Percentiles rank a stretch among this genome's conserved stretches.
These are phyloP conservation scores for Dendroctonus ponderosae DNA, from an alignment of 1,140 invertebrate genomes.

Conservation along the genomic window DNA sequence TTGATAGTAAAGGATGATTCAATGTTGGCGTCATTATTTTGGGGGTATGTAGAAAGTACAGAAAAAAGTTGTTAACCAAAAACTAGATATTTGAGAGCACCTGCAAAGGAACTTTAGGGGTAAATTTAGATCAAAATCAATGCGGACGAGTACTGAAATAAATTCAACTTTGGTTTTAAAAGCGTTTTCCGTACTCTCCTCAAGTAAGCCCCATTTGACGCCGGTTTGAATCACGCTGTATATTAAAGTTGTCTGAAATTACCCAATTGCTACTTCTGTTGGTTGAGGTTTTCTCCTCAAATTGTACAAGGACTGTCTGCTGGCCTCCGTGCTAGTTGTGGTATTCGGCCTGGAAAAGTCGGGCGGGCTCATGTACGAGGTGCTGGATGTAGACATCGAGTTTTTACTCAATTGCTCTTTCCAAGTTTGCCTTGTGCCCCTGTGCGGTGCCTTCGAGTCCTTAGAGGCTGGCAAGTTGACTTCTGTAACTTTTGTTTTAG, in stretches of 20 bases:
- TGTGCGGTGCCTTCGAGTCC: background rate
- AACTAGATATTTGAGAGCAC: too few relatives aligned
- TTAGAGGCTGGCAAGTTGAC: slow-evolving; percentile 13
- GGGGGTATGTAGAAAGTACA: too few relatives aligned
- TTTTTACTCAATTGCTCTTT: slow-evolving; percentile 44
- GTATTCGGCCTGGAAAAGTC: slow-evolving; percentile 34
- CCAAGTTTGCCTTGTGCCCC: slow-evolving; percentile 34
- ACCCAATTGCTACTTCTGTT: slow-evolving; percentile 22
- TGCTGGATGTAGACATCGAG: slow-evolving; percentile 41
- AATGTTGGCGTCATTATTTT: too few relatives aligned
- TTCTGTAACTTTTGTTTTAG: slow-evolving; percentile 1
- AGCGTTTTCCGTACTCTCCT: too few relatives aligned
- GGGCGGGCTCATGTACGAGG: slow-evolving; percentile 48
- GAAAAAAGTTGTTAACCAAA: too few relatives aligned
- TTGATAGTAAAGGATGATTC: too few relatives aligned
- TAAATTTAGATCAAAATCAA: too few relatives aligned
- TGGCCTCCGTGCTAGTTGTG: slow-evolving; percentile 11
- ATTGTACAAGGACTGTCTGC: slow-evolving; percentile 31
- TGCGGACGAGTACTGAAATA: too few relatives aligned
- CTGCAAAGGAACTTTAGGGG: too few relatives aligned
- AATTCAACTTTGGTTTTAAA: too few relatives aligned
- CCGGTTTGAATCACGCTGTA: too few relatives aligned
- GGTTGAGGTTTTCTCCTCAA: slow-evolving; percentile 41
- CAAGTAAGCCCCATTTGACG: too few relatives aligned
- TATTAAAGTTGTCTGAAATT: background rate